These are phyloP conservation scores for Mongoloraphidia duomilia DNA, from an alignment of 2,888 invertebrate species.

Conservation along the genomic window DNA sequence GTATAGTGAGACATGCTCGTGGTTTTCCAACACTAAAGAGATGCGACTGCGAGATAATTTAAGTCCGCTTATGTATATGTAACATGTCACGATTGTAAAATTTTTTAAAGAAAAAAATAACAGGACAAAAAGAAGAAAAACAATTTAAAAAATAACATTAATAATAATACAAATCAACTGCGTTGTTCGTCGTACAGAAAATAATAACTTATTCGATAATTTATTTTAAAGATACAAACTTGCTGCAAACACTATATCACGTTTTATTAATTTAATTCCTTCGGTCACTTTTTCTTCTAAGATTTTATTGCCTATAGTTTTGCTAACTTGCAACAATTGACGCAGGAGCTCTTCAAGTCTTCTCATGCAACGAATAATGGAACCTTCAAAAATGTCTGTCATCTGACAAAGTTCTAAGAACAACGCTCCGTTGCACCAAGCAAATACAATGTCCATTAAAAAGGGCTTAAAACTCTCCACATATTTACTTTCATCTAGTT, in stretches of 20 bases:
- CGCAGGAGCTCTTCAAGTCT: conserved; percentile 89
- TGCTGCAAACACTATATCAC: conserved; percentile 99
- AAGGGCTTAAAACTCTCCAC: conserved; percentile 86
- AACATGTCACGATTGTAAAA: no score
- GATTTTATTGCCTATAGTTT: conserved; percentile 91
- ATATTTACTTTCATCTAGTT: conserved; percentile 79
- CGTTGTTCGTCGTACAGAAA: no score
- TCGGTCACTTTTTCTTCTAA: conserved; percentile 92
- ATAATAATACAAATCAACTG: no score
- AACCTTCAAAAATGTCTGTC: conserved; percentile 93
- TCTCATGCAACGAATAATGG: conserved; percentile 84
- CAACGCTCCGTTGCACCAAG: conserved; percentile 88
- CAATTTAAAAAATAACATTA: no score
- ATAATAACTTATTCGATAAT: no score
- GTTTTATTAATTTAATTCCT: conserved; percentile 79
- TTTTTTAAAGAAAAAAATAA: no score
- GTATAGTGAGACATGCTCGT: no score
- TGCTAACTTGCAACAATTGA: conserved; percentile 91
- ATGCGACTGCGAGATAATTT: no score
- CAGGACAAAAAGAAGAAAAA: no score
- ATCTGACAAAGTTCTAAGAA: conserved; percentile 89
- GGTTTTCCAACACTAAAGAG: no score
- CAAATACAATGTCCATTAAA: conserved; percentile 92
- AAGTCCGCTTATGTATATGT: no score
- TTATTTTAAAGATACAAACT: conserved; percentile 72